Base-by-base conservation (phyloP, 2,888 invertebrate species). In the Polyommatus icarus region DNA sequence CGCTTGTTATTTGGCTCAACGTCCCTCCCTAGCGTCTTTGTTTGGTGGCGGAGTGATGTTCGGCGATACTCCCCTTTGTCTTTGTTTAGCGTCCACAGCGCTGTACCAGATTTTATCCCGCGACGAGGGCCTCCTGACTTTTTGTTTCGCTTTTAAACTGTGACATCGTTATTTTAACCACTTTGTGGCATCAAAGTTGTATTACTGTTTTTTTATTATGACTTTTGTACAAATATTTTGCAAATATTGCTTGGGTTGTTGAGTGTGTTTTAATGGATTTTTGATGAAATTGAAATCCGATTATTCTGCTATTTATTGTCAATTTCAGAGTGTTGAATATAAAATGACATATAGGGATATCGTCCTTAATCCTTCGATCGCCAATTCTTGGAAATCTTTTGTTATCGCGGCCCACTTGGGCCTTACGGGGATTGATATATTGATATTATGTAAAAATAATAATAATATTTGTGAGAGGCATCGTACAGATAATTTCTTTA, bases 51-150 rank as follows among this genome's bases (percentile, higher is more conserved):
- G 82, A 80, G 80, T 81, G 82, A 82, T 82, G 81, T 80, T 80
- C 79, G 81, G 82, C 82, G 84, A 82, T 83, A 83, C 83, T 67
- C 81, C 82, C 81, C 81, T 79, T 83, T 80, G 82, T 80, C 83
- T 81, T 83, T 82, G 82, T 82, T 82, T 82, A 79, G 82, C 81
- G 79, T 79, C 78, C 79, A 77, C 79, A 81, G 81, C 81, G 78
- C 80, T 79, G 80, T 80, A 78, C 80, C 80, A 80, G 82, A 82
- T 80, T 79, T 80, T 79, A 80, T 82, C 67, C 67, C 67, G 67
- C 67, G 15, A 72, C 80, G 72, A 77, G 76, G 40, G 79, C 78
- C 72, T 71, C 76, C 78, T 78, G 78, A 79, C 80, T 78, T 79
- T 79, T 80, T 81, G 79, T 81, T 79, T 80, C 76, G 79, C 78